Evolutionary conservation across 2,888 invertebrate species (phyloP).

Genomic region (Toxonevra muliebris): DNA sequence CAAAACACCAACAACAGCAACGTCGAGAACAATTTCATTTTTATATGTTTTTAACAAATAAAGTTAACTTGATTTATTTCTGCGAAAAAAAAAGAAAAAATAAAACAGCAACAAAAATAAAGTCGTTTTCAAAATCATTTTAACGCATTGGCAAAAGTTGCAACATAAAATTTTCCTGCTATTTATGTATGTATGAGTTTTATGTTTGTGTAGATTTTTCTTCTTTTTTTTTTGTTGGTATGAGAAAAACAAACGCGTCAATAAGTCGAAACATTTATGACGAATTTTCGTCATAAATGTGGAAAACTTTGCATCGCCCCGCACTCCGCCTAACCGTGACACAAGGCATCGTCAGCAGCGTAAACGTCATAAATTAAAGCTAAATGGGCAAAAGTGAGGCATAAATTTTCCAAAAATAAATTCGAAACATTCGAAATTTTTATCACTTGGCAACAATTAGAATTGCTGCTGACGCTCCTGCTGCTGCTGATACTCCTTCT

Average conservation of each 20-base stretch:
- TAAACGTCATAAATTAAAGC: constrained; percentile 22
- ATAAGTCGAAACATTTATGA: constrained; percentile 11
- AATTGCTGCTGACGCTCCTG: background rate
- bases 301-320: no score
- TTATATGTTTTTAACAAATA: constrained; percentile 20
- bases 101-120: background rate
- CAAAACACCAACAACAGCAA: constrained; percentile 9
- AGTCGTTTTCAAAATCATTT: background rate
- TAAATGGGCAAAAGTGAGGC: constrained; percentile 20
- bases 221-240: background rate
- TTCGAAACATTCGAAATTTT: background rate
- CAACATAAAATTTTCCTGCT: constrained; percentile 25
- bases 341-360: no score
- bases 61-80: constrained; percentile 19
- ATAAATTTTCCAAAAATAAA: constrained; percentile 17
- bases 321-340: no score
- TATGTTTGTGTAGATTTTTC: no score
- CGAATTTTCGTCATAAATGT: no score
- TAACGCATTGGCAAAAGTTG: constrained; percentile 14
- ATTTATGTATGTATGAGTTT: background rate
- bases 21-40: constrained; percentile 25
- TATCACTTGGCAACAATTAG: constrained; percentile 20
- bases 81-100: background rate
- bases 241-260: background rate
- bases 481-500: no score